Base-by-base conservation (phyloP, 2,113 vertebrate species). In the Malurus melanocephalus region DNA sequence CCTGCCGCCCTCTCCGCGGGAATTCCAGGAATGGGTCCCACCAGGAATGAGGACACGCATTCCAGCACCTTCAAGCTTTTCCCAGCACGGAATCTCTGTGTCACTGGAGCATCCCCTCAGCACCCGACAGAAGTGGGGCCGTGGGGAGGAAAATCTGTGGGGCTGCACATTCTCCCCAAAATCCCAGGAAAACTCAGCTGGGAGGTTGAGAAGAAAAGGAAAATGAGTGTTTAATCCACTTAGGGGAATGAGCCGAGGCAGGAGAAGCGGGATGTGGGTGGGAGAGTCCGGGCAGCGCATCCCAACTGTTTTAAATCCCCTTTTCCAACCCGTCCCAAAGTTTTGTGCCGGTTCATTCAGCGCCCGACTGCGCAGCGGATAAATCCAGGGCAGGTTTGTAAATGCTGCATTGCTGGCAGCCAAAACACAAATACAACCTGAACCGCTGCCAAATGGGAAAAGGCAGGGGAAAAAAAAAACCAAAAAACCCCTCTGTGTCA, bases 401-500 rank as follows among this genome's bases (percentile, higher is more conserved):
- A 78, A 52, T 92, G 93, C 95, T 91, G 93, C 95, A 94, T 78
- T 81, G 93, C 92, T 88, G 93, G 95, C 95, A 95, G 93, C 88
- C 95, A 64, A 84, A 88, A 93, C 93, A 86, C 92, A 94, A 94
- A 90, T 14, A 88, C 86, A 71, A 69, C 92, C 95, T 84, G 93
- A 94, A 48, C 0, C 13, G 80, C 92, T 92, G 92, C 95, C 95
- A 94, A 68, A n/a, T 32, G 32, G 87, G 9, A 21, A 75, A 77
- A 74, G 74, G 7, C 33, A 55, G 43, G n/a, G 26, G 0, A 2
- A 28, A 60, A 38, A 60, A 38, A 42, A 74, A 61, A 11, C 6
- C 2, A 26, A 59, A 38, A 40, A 73, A 61, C 9, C 7, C 9
- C 60, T 93, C 73, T 10, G 64, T 76, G 75, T 72, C 46, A 60